phyloP scores from a whole-genome alignment of 2,888 invertebrate genomes.

The Megastigmus dorsalis region DNA sequence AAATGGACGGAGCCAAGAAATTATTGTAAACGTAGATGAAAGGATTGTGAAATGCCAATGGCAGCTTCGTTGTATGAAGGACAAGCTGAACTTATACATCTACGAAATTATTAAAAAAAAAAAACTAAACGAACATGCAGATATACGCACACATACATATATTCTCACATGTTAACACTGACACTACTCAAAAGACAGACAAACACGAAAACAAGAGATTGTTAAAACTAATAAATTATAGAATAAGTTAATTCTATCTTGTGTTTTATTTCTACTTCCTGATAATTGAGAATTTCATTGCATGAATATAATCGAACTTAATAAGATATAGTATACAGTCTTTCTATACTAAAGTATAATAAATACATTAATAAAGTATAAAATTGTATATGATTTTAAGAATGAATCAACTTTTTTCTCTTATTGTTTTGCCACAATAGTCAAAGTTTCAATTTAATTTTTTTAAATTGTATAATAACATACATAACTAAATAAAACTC shows the following conservation, averaged over 20 bases:
- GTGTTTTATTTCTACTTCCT: background rate
- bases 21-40: conserved; percentile 53
- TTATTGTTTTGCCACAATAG: no score
- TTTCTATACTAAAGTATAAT: no score
- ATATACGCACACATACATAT: conserved; percentile 44
- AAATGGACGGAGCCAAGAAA: conserved; percentile 34
- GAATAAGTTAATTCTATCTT: conserved; percentile 59
- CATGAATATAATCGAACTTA: no score
- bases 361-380: no score
- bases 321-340: no score
- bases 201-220: conserved; percentile 55
- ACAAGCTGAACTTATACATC: conserved; percentile 19
- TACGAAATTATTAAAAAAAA: background rate
- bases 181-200: conserved; percentile 52
- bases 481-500: no score
- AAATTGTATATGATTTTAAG: no score
- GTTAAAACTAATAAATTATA: conserved; percentile 69
- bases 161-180: no score
- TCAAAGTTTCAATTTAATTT: no score
- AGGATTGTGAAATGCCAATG: conserved; percentile 54
- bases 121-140: background rate
- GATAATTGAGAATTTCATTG: background rate
- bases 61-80: conserved; percentile 58
- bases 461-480: no score
- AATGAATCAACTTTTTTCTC: no score